Conservation (phyloP, 1,140 invertebrate genomes). For the Scaptomyza montana region DNA sequence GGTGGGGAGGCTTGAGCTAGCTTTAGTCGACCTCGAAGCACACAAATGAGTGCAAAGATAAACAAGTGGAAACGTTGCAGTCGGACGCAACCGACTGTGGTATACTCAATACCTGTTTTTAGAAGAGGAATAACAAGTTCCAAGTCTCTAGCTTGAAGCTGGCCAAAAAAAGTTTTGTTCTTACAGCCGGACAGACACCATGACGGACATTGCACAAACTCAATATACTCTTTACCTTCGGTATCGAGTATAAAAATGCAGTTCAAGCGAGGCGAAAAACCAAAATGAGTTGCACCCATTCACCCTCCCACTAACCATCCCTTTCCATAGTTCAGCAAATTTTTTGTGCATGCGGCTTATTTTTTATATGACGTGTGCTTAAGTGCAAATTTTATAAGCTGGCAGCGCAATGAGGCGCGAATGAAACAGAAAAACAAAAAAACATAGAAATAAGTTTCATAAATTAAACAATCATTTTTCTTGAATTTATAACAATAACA, state of each 20-base stretch:
- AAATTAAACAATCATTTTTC: conserved; percentile 64
- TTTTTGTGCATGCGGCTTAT: conserved; percentile 12
- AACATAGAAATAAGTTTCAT: conserved; percentile 35
- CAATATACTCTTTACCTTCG: too few relatives aligned
- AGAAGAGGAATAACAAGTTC: too few relatives aligned
- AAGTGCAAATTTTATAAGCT: conserved; percentile 31
- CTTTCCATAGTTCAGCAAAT: background rate
- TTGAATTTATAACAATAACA: conserved; percentile 63
- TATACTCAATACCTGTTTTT: too few relatives aligned
- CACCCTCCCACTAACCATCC: background rate
- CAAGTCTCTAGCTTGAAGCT: too few relatives aligned
- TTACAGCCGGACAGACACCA: too few relatives aligned
- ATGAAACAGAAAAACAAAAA: background rate
- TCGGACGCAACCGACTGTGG: too few relatives aligned
- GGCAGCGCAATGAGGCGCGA: background rate
- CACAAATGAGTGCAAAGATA: conserved; percentile 37
- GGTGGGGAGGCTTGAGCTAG: too few relatives aligned
- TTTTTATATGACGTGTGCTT: conserved; percentile 22
- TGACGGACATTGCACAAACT: too few relatives aligned
- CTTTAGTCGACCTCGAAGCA: conserved; percentile 35
- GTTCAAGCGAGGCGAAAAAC: conserved; percentile 7
- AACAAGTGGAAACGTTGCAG: too few relatives aligned
- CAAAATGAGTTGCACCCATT: conserved; percentile 33
- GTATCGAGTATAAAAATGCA: too few relatives aligned
- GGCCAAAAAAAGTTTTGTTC: too few relatives aligned